Percentiles rank a stretch among this genome's conserved stretches.
Evolutionary conservation across 2,888 invertebrate genomes (phyloP).

Genomic region (Ryuthela nishihirai): DNA sequence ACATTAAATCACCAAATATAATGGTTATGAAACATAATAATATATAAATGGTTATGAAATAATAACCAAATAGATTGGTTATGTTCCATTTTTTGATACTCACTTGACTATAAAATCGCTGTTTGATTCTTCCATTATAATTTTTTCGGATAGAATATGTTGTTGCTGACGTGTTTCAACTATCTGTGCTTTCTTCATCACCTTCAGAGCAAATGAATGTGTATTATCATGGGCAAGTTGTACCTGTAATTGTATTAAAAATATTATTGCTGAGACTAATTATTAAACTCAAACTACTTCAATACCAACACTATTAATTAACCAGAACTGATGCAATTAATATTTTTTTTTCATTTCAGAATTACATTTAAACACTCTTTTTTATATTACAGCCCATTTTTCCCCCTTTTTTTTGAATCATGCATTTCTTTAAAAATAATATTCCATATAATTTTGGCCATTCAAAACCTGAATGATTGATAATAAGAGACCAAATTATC

Average conservation of each 20-base stretch:
- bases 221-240: slow-evolving; percentile 59
- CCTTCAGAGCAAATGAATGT: slow-evolving; percentile 85
- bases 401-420: too few relatives aligned
- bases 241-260: slow-evolving; percentile 23
- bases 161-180: slow-evolving; percentile 98
- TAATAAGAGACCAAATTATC: too few relatives aligned
- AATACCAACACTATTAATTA: background rate
- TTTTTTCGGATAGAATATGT: slow-evolving; percentile 98
- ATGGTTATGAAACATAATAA: background rate
- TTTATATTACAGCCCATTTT: too few relatives aligned
- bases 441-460: too few relatives aligned
- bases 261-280: background rate
- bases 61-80: too few relatives aligned
- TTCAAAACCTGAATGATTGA: too few relatives aligned
- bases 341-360: too few relatives aligned
- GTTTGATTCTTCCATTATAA: slow-evolving; percentile 90
- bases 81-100: too few relatives aligned
- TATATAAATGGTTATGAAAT: too few relatives aligned
- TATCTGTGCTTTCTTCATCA: slow-evolving; percentile 95
- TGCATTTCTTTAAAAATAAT: too few relatives aligned
- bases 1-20: background rate
- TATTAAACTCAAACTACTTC: background rate
- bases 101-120: slow-evolving; percentile 86
- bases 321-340: too few relatives aligned
- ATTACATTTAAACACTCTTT: too few relatives aligned